A percentile compares a stretch with the other conserved stretches of the same genome.
These are phyloP conservation scores for Hypsibius dujardini DNA, from an alignment of 1,140 invertebrate species.

Conservation along the genomic window DNA sequence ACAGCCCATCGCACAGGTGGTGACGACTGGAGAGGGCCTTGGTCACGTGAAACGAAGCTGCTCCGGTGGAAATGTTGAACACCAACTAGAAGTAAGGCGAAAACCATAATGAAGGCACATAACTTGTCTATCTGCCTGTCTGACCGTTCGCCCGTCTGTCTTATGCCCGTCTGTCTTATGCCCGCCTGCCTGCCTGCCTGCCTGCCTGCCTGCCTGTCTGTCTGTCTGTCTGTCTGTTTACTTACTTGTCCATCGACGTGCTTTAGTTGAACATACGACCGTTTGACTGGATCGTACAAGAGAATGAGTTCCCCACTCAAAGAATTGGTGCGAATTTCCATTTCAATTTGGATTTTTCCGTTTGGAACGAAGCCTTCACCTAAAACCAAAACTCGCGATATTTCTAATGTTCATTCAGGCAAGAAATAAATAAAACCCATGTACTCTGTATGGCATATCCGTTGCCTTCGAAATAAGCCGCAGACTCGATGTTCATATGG, in stretches of 20 bases:
- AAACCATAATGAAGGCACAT: background rate
- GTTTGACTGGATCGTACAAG: background rate
- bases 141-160: background rate
- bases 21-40: background rate
- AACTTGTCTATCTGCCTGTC: background rate
- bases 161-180: background rate
- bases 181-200: background rate
- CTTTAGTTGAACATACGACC: background rate
- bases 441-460: background rate
- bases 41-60: background rate
- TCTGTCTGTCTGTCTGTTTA: background rate
- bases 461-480: constrained; percentile 16
- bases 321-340: constrained; percentile 13
- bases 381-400: background rate
- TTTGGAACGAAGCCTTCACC: background rate
- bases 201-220: background rate
- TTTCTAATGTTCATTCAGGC: too few relatives aligned
- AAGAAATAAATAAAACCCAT: too few relatives aligned
- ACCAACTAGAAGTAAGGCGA: background rate
- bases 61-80: background rate
- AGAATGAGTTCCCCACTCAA: background rate
- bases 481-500: background rate
- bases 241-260: background rate
- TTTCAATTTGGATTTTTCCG: background rate
- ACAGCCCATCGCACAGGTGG: constrained; percentile 27